Evolutionary conservation across 1,140 invertebrate species (phyloP).

Genomic region (Formica exsecta): DNA sequence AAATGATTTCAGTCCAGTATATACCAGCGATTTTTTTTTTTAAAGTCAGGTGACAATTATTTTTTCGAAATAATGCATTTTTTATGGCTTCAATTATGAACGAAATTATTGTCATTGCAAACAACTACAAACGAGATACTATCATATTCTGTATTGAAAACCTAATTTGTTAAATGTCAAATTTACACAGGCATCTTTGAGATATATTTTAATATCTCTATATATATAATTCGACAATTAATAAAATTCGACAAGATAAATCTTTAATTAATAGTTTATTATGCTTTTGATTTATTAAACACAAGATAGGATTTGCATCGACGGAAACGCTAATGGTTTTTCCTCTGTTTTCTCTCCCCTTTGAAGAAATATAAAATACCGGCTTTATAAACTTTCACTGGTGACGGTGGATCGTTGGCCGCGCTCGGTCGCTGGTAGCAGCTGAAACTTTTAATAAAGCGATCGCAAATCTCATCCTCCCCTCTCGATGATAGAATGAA

Average conservation of each 20-base stretch:
- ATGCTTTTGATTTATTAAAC: constrained; percentile 10
- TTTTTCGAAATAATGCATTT: no score
- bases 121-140: no score
- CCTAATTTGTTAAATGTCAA: no score
- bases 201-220: not conserved
- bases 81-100: no score
- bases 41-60: no score
- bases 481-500: not conserved
- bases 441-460: constrained; percentile 78
- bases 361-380: constrained; percentile 34
- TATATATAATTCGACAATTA: not conserved
- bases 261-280: constrained; percentile 11
- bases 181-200: no score
- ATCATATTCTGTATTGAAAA: no score
- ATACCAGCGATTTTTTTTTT: no score
- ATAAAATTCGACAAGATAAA: not conserved
- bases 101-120: no score
- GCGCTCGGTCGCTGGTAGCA: constrained; percentile 52
- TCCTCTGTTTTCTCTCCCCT: not conserved
- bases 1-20: no score
- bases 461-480: constrained; percentile 65
- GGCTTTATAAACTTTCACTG: constrained; percentile 69
- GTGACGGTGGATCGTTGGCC: constrained; percentile 33
- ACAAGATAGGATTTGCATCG: not conserved
- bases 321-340: not conserved